Percentiles rank a stretch among this genome's conserved stretches.
These are phyloP conservation scores for Apodemus speciosus DNA, from an alignment of 2,113 vertebrate species.

Conservation along the genomic window DNA sequence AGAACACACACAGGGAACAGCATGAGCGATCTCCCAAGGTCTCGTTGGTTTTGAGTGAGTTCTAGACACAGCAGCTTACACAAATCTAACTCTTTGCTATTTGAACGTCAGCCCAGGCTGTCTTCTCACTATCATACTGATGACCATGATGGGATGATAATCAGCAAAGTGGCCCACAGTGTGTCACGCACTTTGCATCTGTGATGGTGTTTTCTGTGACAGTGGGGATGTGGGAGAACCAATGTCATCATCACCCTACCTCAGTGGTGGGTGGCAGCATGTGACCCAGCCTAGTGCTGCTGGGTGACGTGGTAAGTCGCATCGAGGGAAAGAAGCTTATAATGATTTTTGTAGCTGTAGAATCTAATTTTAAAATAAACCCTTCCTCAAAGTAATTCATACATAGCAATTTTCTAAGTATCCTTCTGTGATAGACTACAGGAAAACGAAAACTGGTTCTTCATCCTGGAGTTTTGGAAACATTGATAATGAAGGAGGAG, in stretches of 20 bases:
- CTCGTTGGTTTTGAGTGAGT: not conserved
- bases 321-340: not conserved
- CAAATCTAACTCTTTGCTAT: not conserved
- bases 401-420: not conserved
- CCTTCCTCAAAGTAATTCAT: not conserved
- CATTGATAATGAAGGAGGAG: not conserved
- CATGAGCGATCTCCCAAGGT: not conserved
- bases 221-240: not conserved
- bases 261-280: not conserved
- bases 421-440: not conserved
- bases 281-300: not conserved
- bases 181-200: not conserved
- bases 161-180: not conserved
- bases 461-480: not conserved
- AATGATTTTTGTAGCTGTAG: not conserved
- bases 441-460: not conserved
- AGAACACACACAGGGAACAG: not conserved
- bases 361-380: not conserved
- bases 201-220: not conserved
- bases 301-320: not conserved
- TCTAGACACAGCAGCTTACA: not conserved
- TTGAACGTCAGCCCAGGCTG: not conserved
- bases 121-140: not conserved
- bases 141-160: not conserved
- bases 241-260: not conserved